Base-by-base conservation (phyloP, 1,140 invertebrate genomes). In the Saccostrea echinata region DNA sequence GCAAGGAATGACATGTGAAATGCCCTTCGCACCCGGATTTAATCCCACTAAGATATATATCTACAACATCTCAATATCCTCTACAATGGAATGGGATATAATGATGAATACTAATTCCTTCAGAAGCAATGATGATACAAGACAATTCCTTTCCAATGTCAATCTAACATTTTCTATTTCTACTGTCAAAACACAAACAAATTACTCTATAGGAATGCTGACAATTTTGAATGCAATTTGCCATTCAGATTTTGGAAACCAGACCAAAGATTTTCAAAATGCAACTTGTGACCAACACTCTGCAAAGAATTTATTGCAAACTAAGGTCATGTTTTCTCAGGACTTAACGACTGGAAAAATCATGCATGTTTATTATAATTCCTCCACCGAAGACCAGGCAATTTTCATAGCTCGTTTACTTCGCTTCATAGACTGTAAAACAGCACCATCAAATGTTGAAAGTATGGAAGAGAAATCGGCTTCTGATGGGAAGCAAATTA, bases 1-100 rank as follows among this genome's bases (percentile, higher is more conserved):
- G 81, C 35, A 83, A 11, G 81, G 81, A 51, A 51, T 83, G 35
- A 83, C 81, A 33, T 83, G 81, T 51, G 81, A 83, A 52, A 83
- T 83, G 81, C 81, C 81, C 21, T 52, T 53, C n/a, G 81, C 81
- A 1, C 51, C 81, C 6, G 81, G 81, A 18, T 83, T 83, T 53
- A 43, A 21, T 12, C 35, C 81, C 3, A n/a, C 12, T 12, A 83
- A 52, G 81, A 83, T 18, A 9, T 82, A 83, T 27, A 21, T 51
- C 51, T 83, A 83, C 21, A 51, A 53, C 21, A 21, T 83, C 3
- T 52, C 81, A n/a, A 11, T 53, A 21, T 83, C 81, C 12, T 83
- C 43, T 51, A 53, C 21, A 27, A 83, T 83, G 81, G 51, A 53
- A 12, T 24, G 12, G 1, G 43, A 52, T 8, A 83, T 52, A 51